A percentile compares a stretch with the other conserved stretches of the same genome.
Conservation (phyloP, 53 echinoderm and acorn worm species). For the Temnopleurus reevesii region DNA sequence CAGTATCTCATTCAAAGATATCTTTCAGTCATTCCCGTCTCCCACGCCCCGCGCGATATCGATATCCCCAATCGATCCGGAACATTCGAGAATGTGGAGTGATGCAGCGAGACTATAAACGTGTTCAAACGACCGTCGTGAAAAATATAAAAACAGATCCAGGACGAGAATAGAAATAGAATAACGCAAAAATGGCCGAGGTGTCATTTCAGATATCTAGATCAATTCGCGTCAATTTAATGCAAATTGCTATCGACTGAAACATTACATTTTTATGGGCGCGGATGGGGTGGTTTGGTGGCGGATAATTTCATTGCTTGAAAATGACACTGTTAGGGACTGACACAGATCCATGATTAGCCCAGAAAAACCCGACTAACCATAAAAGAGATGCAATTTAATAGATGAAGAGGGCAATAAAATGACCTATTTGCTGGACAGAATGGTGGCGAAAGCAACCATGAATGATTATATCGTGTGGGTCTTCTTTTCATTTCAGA, state of each 20-base stretch:
- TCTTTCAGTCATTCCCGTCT: background rate
- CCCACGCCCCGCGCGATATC: background rate
- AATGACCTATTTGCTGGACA: conserved; percentile 7
- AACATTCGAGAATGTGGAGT: background rate
- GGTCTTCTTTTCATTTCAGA: background rate
- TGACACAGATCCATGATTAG: conserved; percentile 58
- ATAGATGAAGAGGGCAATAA: conserved; percentile 37
- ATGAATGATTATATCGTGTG: background rate
- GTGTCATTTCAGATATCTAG: conserved; percentile 50
- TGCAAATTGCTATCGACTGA: conserved; percentile 54
- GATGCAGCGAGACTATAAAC: background rate
- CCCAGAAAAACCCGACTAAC: conserved; percentile 40
- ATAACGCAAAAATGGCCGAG: conserved; percentile 1
- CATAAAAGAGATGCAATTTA: conserved; percentile 30
- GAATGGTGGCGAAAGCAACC: background rate
- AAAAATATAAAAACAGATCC: conserved; percentile 17
- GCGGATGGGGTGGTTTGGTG: background rate
- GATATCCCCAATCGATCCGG: background rate
- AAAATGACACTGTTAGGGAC: conserved; percentile 27
- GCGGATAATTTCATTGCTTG: conserved; percentile 25
- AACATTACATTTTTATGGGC: conserved; percentile 40
- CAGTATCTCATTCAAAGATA: background rate
- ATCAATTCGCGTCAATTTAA: conserved; percentile 51
- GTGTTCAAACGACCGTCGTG: background rate
- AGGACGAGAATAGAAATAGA: background rate